Evolutionary conservation across 1,140 invertebrate genomes (phyloP).

Genomic region (Drosophila mojavensis): DNA sequence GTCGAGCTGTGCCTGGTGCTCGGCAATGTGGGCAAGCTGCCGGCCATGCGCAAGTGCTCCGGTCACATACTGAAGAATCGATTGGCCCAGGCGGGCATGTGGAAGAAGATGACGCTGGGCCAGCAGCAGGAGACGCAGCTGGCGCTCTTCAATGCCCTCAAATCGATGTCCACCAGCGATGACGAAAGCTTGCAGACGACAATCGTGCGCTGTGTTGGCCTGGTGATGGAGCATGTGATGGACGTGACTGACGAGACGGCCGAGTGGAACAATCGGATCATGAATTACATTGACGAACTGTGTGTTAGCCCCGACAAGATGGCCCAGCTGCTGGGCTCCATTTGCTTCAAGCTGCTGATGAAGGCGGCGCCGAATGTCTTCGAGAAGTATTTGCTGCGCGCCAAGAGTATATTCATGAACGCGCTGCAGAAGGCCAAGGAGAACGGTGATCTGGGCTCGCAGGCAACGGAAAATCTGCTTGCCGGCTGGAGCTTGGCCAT

Average conservation of each 20-base stretch:
- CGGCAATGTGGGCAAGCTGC: neutral
- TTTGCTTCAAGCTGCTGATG: slow-evolving; percentile 7
- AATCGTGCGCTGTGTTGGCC: slow-evolving; percentile 7
- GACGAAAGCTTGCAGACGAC: slow-evolving; percentile 3
- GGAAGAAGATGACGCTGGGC: neutral
- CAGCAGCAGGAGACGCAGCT: neutral
- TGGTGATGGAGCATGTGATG: slow-evolving; percentile 10
- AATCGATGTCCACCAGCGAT: slow-evolving; percentile 3
- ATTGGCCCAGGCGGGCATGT: neutral
- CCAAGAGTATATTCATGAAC: slow-evolving; percentile 11
- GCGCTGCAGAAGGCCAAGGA: neutral
- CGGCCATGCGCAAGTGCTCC: slow-evolving; percentile 17
- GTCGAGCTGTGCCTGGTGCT: slow-evolving; percentile 16
- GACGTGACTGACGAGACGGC: too few species aligned
- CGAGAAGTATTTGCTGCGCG: slow-evolving; percentile 1
- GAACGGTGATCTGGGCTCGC: neutral
- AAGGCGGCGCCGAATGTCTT: slow-evolving; percentile 9
- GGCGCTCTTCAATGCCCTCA: slow-evolving; percentile 5
- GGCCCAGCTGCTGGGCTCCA: slow-evolving; percentile 5
- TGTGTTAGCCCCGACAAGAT: neutral
- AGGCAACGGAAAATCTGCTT: slow-evolving; percentile 20
- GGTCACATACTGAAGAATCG: neutral
- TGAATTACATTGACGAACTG: slow-evolving; percentile 6
- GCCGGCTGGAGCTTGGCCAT: slow-evolving; percentile 5
- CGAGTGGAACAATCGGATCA: slow-evolving; percentile 21